Conservation (phyloP, 2,888 invertebrate genomes). For the Tetanocera ferruginea region DNA sequence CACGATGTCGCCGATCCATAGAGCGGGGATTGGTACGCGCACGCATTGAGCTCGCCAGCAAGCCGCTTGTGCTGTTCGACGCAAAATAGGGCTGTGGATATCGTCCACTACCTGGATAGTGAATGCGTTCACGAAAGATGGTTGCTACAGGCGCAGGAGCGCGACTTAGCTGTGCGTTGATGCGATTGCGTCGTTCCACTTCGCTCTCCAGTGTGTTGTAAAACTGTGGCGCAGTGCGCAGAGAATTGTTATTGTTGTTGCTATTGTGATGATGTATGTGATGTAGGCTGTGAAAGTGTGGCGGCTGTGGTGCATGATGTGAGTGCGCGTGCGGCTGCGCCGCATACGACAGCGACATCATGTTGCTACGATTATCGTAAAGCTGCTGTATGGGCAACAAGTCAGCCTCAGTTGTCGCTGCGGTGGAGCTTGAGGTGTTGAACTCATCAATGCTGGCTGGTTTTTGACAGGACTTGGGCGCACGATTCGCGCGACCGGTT, state of each 20-base stretch:
- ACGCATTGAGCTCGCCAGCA: slow-evolving; percentile 59
- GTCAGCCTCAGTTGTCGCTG: slow-evolving; percentile 59
- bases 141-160: slow-evolving; percentile 61
- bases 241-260: slow-evolving; percentile 53
- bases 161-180: slow-evolving; percentile 65
- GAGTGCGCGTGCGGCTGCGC: slow-evolving; percentile 50
- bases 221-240: slow-evolving; percentile 56
- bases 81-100: slow-evolving; percentile 59
- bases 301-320: slow-evolving; percentile 42
- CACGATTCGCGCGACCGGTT: slow-evolving; percentile 49
- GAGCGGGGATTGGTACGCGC: slow-evolving; percentile 66
- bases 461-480: slow-evolving; percentile 22
- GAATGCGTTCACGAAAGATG: slow-evolving; percentile 66
- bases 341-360: slow-evolving; percentile 64
- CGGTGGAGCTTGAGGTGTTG: slow-evolving; percentile 58
- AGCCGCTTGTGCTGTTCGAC: slow-evolving; percentile 56
- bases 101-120: slow-evolving; percentile 60
- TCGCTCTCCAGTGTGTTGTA: slow-evolving; percentile 67
- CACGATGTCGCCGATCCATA: slow-evolving; percentile 64
- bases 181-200: slow-evolving; percentile 67
- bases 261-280: slow-evolving; percentile 52
- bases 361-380: slow-evolving; percentile 65
- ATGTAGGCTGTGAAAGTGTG: slow-evolving; percentile 52
- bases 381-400: slow-evolving; percentile 59
- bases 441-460: slow-evolving; percentile 51